Base-by-base conservation (phyloP, 2,888 invertebrate species). In the Druceiella hillmani region DNA sequence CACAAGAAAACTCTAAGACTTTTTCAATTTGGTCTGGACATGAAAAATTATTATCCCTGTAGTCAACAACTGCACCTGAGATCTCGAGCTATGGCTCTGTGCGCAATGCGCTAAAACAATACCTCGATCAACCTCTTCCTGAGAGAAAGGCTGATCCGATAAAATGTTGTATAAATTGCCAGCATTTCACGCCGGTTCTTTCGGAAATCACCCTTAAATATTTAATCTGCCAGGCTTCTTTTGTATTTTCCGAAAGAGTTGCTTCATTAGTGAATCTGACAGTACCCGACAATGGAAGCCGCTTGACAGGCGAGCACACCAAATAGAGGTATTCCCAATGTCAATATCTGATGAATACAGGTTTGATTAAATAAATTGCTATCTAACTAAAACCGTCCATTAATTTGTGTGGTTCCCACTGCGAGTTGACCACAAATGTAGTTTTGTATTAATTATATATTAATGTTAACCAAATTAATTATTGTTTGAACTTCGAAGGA, bases 341-440 rank as follows among this genome's bases (percentile, higher is more conserved):
- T 50, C 47, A 38, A 42, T 46, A 46, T 46, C 48, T 32, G 46
- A 50, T 29, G 51, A 55, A 50, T 57, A 59, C 42, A 55, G 54
- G 58, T 52, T 42, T 47, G 43, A 48, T 33, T 46, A 39, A 48
- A n/a, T n/a, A n/a, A n/a, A n/a, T n/a, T n/a, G n/a, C n/a, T n/a
- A n/a, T n/a, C n/a, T n/a, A n/a, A n/a, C n/a, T n/a, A n/a, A n/a
- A n/a, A n/a, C n/a, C n/a, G n/a, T n/a, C n/a, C n/a, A n/a, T n/a
- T n/a, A n/a, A n/a, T n/a, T n/a, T n/a, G n/a, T n/a, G n/a, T n/a
- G n/a, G n/a, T n/a, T n/a, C n/a, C n/a, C n/a, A n/a, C n/a, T n/a
- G n/a, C n/a, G n/a, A n/a, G n/a, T n/a, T n/a, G n/a, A n/a, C n/a
- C n/a, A n/a, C n/a, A n/a, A n/a, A n/a, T n/a, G n/a, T n/a, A n/a